A percentile compares a stretch with the other conserved stretches of the same genome.
phyloP scores from a whole-genome alignment of 2,888 invertebrate genomes.

The Halictus quadricinctus region DNA sequence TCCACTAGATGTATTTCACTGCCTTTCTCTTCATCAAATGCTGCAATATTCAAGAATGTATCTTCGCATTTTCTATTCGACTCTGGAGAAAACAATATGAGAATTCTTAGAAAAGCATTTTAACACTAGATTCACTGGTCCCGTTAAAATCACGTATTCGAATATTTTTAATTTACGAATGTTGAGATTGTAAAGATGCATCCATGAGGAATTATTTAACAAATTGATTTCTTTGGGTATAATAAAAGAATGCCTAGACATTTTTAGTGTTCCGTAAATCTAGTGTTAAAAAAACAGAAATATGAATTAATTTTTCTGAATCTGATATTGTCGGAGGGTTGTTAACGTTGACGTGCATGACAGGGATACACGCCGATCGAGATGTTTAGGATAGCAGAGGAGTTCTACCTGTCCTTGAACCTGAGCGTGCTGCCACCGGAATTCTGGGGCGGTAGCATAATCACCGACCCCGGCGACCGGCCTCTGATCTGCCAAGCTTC shows the following conservation, averaged over 20 bases:
- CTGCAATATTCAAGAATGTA: not conserved
- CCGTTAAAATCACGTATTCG: no score
- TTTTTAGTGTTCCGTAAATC: no score
- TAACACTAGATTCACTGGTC: no score
- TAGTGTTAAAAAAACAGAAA: no score
- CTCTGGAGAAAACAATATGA: not conserved
- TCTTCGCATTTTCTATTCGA: not conserved
- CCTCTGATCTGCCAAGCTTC: constrained; percentile 94
- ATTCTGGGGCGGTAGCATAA: constrained; percentile 94
- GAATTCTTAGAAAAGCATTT: not conserved
- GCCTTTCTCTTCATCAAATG: not conserved
- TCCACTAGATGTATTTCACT: not conserved
- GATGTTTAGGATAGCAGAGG: constrained; percentile 94
- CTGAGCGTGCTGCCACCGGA: constrained; percentile 93
- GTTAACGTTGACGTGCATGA: not conserved
- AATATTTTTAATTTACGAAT: no score
- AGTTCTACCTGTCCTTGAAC: constrained; percentile 95
- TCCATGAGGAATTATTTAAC: no score
- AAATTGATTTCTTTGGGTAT: no score
- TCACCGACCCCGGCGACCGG: constrained; percentile 91
- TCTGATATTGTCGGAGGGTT: not conserved
- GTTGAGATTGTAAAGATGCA: no score
- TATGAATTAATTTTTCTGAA: no score
- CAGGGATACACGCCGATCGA: constrained; percentile 92
- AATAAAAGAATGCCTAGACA: no score